These are phyloP conservation scores for Hanleya hanleyi DNA, from an alignment of 2,888 invertebrate species.

Conservation along the genomic window DNA sequence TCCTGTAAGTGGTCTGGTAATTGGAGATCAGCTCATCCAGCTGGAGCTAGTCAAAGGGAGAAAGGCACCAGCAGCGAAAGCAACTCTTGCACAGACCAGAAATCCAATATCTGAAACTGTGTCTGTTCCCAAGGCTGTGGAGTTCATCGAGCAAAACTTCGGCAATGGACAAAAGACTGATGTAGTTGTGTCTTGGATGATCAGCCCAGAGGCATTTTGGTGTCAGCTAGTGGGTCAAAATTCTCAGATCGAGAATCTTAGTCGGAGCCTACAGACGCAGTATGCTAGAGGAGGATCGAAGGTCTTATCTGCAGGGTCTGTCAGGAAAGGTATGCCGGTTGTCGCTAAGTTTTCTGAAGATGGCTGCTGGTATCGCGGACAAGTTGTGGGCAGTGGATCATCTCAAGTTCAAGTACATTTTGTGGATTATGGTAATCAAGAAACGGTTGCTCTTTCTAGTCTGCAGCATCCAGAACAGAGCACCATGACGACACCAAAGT, in stretches of 20 bases:
- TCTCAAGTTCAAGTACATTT: constrained; percentile 48
- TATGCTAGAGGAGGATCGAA: background rate
- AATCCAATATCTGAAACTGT: background rate
- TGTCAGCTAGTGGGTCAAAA: constrained; percentile 44
- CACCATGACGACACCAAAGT: constrained; percentile 26
- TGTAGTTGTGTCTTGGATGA: constrained; percentile 47
- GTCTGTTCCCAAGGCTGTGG: background rate
- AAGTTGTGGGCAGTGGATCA: background rate
- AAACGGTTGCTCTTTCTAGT: constrained; percentile 42
- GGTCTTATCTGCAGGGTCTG: constrained; percentile 13
- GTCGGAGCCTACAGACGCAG: background rate
- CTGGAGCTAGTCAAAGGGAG: constrained; percentile 22
- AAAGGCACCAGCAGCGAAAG: background rate
- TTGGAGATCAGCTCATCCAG: constrained; percentile 38
- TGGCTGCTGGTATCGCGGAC: constrained; percentile 4
- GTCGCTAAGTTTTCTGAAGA: constrained; percentile 45
- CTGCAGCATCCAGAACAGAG: constrained; percentile 51
- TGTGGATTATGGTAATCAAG: constrained; percentile 30
- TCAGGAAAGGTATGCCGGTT: constrained; percentile 42
- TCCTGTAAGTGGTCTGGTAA: constrained; percentile 35
- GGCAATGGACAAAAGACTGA: background rate
- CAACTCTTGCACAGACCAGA: background rate
- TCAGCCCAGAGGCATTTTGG: constrained; percentile 54
- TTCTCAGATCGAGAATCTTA: background rate
- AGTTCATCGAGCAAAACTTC: background rate